A percentile compares a stretch with the other conserved stretches of the same genome.
phyloP scores from a whole-genome alignment of 2,888 invertebrate genomes.

The Lithophane leautieri region DNA sequence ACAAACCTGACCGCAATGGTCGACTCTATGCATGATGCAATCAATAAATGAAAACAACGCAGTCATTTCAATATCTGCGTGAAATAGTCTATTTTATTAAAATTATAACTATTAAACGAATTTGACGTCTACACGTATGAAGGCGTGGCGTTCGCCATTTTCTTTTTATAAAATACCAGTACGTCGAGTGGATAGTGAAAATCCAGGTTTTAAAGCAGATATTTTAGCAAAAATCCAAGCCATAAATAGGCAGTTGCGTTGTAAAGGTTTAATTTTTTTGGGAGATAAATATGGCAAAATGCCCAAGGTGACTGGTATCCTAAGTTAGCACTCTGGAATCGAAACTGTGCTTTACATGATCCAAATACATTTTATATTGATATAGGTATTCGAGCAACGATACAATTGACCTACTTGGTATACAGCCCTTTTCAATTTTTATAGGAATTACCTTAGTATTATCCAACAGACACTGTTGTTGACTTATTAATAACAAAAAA shows the following conservation, averaged over 20 bases:
- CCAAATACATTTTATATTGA: neutral
- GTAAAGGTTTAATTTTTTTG: constrained; percentile 28
- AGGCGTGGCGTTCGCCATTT: neutral
- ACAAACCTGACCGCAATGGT: constrained; percentile 54
- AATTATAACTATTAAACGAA: constrained; percentile 24
- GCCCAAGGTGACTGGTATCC: constrained; percentile 64
- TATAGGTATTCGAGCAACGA: neutral
- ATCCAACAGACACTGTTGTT: neutral
- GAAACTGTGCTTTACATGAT: constrained; percentile 14
- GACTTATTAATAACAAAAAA: neutral
- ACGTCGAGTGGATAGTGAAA: neutral
- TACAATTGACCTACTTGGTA: constrained; percentile 15
- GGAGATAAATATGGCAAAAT: constrained; percentile 56
- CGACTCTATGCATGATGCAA: constrained; percentile 69
- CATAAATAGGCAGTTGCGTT: neutral
- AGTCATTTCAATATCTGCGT: constrained; percentile 47
- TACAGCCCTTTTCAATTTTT: neutral
- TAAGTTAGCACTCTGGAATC: constrained; percentile 32
- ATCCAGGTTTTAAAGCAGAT: neutral
- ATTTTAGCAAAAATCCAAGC: constrained; percentile 11
- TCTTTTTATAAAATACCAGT: neutral
- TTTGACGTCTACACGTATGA: neutral
- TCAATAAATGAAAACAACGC: constrained; percentile 64
- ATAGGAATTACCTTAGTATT: neutral
- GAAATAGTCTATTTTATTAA: constrained; percentile 23